phyloP scores from a whole-genome alignment of 1,140 invertebrate species.

The Coelopa frigida region DNA sequence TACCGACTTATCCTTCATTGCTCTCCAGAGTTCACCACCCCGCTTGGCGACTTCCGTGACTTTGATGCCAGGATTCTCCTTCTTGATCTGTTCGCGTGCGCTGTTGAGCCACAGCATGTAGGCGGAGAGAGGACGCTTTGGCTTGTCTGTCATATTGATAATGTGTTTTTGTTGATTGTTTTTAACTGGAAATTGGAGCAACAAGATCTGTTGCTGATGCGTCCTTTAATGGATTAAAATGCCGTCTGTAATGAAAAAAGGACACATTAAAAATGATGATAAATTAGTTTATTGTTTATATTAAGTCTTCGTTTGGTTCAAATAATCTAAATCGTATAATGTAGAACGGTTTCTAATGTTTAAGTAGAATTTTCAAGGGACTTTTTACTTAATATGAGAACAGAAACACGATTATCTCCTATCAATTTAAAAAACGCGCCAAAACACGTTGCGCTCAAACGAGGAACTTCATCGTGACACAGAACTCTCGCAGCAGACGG shows the following conservation, averaged over 20 bases:
- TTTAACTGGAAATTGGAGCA: no score
- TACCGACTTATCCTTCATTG: conserved; percentile 72
- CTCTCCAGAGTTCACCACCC: conserved; percentile 79
- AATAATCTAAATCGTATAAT: conserved; percentile 4
- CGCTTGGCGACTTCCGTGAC: conserved; percentile 81
- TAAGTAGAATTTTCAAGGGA: conserved; percentile 16
- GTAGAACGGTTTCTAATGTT: conserved; percentile 15
- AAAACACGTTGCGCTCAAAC: no score
- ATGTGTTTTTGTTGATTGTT: background rate
- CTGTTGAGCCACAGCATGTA: conserved; percentile 87
- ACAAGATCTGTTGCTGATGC: no score
- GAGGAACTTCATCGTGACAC: no score
- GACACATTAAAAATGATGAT: conserved; percentile 14
- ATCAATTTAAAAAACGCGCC: no score
- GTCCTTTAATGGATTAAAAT: conserved; percentile 11
- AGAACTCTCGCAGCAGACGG: no score
- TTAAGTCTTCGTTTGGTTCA: conserved; percentile 10
- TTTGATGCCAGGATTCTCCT: conserved; percentile 69
- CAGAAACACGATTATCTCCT: no score
- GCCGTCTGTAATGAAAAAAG: background rate
- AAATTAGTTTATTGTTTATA: conserved; percentile 18
- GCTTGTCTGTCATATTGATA: conserved; percentile 69
- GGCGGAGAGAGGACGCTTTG: conserved; percentile 76
- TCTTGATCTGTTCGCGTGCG: conserved; percentile 69
- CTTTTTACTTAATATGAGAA: conserved; percentile 24